These are phyloP conservation scores for Stylophora pistillata DNA, from an alignment of 64 coral and sea anemone genomes.

Conservation along the genomic window DNA sequence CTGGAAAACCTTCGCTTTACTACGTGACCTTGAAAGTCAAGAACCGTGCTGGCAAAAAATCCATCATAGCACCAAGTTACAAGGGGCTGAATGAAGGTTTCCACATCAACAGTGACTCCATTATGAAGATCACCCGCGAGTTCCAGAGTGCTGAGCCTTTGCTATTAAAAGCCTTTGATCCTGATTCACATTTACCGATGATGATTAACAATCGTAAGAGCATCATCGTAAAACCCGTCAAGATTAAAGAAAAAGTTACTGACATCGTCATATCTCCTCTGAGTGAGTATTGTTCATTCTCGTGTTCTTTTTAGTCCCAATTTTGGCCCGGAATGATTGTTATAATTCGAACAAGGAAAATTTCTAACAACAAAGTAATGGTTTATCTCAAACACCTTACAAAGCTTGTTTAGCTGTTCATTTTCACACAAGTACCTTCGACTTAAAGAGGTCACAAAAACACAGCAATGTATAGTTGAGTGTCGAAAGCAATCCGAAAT, in stretches of 20 bases:
- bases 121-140: conserved; percentile 91
- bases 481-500: too few species aligned
- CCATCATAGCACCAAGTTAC: conserved; percentile 71
- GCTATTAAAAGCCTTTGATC: conserved; percentile 72
- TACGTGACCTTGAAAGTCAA: conserved; percentile 84
- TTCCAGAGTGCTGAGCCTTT: conserved; percentile 59
- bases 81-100: conserved; percentile 64
- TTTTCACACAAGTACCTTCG: too few species aligned
- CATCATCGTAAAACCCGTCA: conserved; percentile 58
- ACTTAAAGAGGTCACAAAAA: too few species aligned
- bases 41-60: conserved; percentile 83
- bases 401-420: too few species aligned
- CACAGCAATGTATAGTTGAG: too few species aligned
- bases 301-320: too few species aligned
- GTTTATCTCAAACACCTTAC: too few species aligned
- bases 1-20: conserved; percentile 53
- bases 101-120: conserved; percentile 74
- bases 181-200: conserved; percentile 42
- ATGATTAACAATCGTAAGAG: conserved; percentile 82
- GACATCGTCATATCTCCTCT: conserved; percentile 60
- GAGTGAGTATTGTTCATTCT: conserved; percentile 49
- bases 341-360: too few species aligned
- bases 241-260: conserved; percentile 40
- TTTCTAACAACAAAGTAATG: too few species aligned
- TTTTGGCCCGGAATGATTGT: too few species aligned